Conservation (phyloP, 2,113 vertebrate genomes). For the Oryzias woworae region DNA sequence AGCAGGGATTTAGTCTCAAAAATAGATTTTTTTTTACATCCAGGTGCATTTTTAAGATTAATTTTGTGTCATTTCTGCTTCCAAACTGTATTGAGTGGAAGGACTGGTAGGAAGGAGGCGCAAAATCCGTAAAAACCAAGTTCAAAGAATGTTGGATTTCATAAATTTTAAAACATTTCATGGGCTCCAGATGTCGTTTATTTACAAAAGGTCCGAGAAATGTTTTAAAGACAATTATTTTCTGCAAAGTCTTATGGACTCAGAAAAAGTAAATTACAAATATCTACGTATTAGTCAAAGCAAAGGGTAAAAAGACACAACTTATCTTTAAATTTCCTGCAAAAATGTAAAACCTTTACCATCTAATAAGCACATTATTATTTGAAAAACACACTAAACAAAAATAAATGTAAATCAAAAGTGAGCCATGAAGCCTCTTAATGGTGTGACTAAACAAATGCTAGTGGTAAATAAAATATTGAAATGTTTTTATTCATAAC, state of each 20-base stretch:
- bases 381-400: too few species aligned
- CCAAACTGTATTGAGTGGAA: background rate
- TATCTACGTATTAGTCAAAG: background rate
- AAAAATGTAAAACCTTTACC: too few species aligned
- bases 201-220: slow-evolving; percentile 19
- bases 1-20: background rate
- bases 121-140: background rate
- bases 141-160: slow-evolving; percentile 22
- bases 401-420: too few species aligned
- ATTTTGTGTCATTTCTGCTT: slow-evolving; percentile 29
- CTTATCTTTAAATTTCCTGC: too few species aligned
- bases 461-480: too few species aligned
- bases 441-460: too few species aligned
- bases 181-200: slow-evolving; percentile 14
- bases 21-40: slow-evolving; percentile 1
- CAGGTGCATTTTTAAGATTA: slow-evolving; percentile 18
- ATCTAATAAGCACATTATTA: too few species aligned
- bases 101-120: background rate
- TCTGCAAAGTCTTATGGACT: slow-evolving; percentile 8
- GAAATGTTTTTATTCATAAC: too few species aligned
- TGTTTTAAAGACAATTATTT: slow-evolving; percentile 10
- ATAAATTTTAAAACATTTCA: slow-evolving; percentile 6
- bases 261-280: background rate
- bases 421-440: too few species aligned
- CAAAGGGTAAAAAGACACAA: too few species aligned